phyloP scores from a whole-genome alignment of 2,113 vertebrate genomes.

The Regulus satrapa region DNA sequence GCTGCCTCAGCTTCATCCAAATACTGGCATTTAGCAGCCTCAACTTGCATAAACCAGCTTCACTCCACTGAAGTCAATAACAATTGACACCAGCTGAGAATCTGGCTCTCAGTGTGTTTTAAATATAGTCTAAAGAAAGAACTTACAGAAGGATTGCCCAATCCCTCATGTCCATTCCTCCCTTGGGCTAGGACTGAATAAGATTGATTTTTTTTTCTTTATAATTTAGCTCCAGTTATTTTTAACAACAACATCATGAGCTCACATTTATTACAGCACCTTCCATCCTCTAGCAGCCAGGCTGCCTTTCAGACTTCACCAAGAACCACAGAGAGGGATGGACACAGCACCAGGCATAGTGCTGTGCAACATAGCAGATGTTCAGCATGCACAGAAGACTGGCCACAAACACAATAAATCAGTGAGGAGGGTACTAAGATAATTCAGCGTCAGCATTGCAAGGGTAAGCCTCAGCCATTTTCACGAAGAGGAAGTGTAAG shows the following conservation, averaged over 20 bases:
- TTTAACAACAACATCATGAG: slow-evolving; percentile 25
- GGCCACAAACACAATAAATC: not conserved
- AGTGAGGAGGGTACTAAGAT: fast-evolving
- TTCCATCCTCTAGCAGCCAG: not conserved
- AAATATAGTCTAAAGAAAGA: slow-evolving; percentile 54
- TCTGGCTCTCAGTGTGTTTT: not conserved
- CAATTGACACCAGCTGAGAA: slow-evolving; percentile 60
- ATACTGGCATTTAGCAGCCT: slow-evolving; percentile 22
- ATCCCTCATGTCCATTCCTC: slow-evolving; percentile 27
- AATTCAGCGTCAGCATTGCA: not conserved
- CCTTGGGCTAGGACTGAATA: not conserved
- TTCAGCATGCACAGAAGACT: not conserved
- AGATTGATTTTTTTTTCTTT: not conserved
- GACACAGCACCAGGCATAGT: not conserved
- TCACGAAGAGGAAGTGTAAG: not conserved
- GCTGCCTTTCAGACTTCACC: not conserved
- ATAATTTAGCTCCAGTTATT: slow-evolving; percentile 33
- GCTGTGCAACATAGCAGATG: not conserved
- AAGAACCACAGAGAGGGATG: not conserved
- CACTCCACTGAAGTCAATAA: slow-evolving; percentile 44
- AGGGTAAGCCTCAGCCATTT: not conserved
- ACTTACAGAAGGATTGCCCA: slow-evolving; percentile 45
- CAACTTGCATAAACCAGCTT: slow-evolving; percentile 59
- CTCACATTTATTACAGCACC: slow-evolving; percentile 10
- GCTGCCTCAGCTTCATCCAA: not conserved